Evolutionary conservation across 2,888 invertebrate genomes (phyloP), one percentile per base, ranked within the genome.

Genomic region (Alviniconcha strummeri): DNA sequence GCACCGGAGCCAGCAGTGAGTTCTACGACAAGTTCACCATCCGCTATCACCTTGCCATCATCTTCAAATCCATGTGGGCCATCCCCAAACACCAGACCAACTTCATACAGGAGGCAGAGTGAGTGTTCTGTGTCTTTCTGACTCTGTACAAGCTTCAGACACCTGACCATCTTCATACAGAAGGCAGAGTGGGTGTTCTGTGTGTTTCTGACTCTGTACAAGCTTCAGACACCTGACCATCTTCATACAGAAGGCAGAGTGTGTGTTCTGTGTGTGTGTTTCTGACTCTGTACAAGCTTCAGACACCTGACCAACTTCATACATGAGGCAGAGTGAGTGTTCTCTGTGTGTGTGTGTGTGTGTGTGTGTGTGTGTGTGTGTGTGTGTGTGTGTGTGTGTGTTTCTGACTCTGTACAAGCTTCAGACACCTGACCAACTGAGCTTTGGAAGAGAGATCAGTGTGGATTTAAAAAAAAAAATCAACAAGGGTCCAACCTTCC

Each of bases 1-100:
- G 97, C 15, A 99, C 99, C 13, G 86, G 99, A 13, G 97, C 98
- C 89, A 98, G 97, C 94, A 98, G 98, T 67, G 99, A 99, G 94
- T 99, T 99, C 94, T 99, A 99, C 92, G 99, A 99, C 94, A 99
- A 99, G 94, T 99, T 99, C 94, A 98, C 98, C 15, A 99, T 99
- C 90, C 96, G 99, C 84, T 98, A 98, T 95, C 98, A 99, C 93
- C 98, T 99, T 93, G 98, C 98, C 94, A 96, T 99, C 92, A 98
- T 99, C 91, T 96, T 99, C 90, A 98, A 98, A 94, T 92, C 93
- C 76, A 97, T 99, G 96, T 99, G 99, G 99, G 96, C 96, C 85
- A 96, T 97, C 91, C 96, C 97, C 17, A 95, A 97, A 76, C 99
- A 99, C 92, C 95, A 96, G 85, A 95, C 96, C 93, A 96, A 97